A percentile compares a stretch with the other conserved stretches of the same genome.
Evolutionary conservation across 1,140 invertebrate genomes (phyloP).

Genomic region (Oedothorax gibbosus): DNA sequence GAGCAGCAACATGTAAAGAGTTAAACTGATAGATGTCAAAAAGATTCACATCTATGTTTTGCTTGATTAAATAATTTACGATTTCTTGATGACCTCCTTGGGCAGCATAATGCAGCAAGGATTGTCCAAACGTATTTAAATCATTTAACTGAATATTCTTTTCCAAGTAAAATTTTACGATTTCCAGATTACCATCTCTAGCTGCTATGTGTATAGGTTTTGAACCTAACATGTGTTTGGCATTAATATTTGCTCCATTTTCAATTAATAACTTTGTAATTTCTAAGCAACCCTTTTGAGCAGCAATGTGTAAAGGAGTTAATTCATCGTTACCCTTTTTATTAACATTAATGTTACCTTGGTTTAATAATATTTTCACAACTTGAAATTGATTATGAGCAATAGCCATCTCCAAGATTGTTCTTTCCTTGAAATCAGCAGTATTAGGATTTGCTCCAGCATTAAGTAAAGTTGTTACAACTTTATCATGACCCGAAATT

Average conservation of each 20-base stretch:
- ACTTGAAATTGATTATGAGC: conserved; percentile 27
- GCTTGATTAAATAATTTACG: conserved; percentile 6
- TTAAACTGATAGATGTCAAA: background rate
- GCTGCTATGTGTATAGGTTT: conserved; percentile 83
- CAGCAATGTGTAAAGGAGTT: conserved; percentile 26
- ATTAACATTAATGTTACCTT: conserved; percentile 12
- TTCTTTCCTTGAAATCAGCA: conserved; percentile 43
- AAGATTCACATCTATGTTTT: conserved; percentile 10
- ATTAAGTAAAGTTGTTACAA: conserved; percentile 10
- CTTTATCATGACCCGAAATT: conserved; percentile 65
- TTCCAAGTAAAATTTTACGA: conserved; percentile 2
- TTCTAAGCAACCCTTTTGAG: conserved; percentile 8
- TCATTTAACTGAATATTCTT: background rate
- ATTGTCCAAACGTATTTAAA: background rate
- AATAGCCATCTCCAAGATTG: conserved; percentile 46
- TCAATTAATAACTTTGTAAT: conserved; percentile 27
- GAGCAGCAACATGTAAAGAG: conserved; percentile 18
- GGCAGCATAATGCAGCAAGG: conserved; percentile 1
- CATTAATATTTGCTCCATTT: conserved; percentile 23
- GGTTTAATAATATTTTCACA: conserved; percentile 28
- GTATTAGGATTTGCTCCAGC: conserved; percentile 12
- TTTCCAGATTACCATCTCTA: conserved; percentile 71
- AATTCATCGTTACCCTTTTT: conserved; percentile 12
- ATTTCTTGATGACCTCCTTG: background rate
- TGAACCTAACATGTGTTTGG: conserved; percentile 19